Evolutionary conservation across 53 echinoderm and acorn worm genomes (phyloP), one percentile per base, ranked within the genome.

Genomic region (Temnopleurus reevesii): DNA sequence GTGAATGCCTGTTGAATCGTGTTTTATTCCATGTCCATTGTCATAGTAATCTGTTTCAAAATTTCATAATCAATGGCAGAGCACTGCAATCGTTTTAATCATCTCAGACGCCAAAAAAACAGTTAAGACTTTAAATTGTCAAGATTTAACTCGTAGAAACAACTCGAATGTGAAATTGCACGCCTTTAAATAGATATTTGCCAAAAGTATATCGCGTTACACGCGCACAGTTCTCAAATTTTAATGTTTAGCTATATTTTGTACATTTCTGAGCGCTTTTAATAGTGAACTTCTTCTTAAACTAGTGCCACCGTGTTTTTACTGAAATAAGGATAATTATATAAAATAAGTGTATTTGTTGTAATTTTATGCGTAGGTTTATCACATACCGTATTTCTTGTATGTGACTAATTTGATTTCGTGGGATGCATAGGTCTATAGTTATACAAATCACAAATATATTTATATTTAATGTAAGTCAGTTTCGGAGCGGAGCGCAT

Each of bases 391-490:
- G 2, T 19, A 49, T 49, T 4, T n/a, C n/a, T n/a, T 49, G 17
- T 71, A 71, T 71, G 71, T 71, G 71, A 71, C 71, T 71, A 71
- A 71, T 41, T 71, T 29, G 34, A 34, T 31, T 19, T 71, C 41
- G 19, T 41, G 36, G 71, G 71, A n/a, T 71, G 41, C 41, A 71
- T n/a, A 41, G 6, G 24, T 56, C 0, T 17, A 56, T 49, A 8
- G 23, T 71, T 12, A 34, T 29, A 41, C n/a, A n/a, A 36, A 71
- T 58, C 71, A 41, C 19, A 41, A 71, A 71, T 71, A 36, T 71
- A 71, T 71, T n/a, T 71, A 71, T 71, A 41, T 71, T 41, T 71
- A n/a, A n/a, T n/a, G n/a, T n/a, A n/a, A n/a, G n/a, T n/a, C n/a
- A n/a, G n/a, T n/a, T n/a, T n/a, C n/a, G n/a, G n/a, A n/a, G n/a